These are phyloP conservation scores for Plebejus anna DNA, from an alignment of 2,888 invertebrate genomes.

Conservation along the genomic window DNA sequence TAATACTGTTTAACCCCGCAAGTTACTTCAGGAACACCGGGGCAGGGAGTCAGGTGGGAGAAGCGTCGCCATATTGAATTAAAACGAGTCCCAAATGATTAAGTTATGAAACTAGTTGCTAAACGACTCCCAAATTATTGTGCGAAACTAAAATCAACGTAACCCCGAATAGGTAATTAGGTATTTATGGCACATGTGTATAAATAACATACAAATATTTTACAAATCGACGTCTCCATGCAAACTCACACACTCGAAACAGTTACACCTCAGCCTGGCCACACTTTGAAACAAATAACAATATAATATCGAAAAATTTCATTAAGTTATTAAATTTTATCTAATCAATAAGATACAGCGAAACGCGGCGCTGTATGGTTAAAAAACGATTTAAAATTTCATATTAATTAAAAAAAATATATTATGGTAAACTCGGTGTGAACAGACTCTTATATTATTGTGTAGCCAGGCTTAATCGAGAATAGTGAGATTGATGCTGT, in stretches of 20 bases:
- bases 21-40: slow-evolving; percentile 44
- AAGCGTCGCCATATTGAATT: slow-evolving; percentile 31
- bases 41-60: slow-evolving; percentile 46
- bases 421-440: too few species aligned
- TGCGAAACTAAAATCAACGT: slow-evolving; percentile 41
- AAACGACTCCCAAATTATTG: slow-evolving; percentile 39
- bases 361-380: too few species aligned
- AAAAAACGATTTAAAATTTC: too few species aligned
- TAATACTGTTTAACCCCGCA: slow-evolving; percentile 74
- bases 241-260: slow-evolving; percentile 45
- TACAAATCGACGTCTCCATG: slow-evolving; percentile 49
- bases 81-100: slow-evolving; percentile 3
- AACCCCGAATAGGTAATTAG: slow-evolving; percentile 53
- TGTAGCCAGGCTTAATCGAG: slow-evolving; percentile 32
- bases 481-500: slow-evolving; percentile 36
- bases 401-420: too few species aligned
- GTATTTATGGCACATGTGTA: slow-evolving; percentile 70
- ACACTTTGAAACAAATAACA: neutral
- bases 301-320: neutral
- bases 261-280: slow-evolving; percentile 31
- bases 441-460: neutral
- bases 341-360: too few species aligned
- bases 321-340: too few species aligned
- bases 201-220: slow-evolving; percentile 57
- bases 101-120: slow-evolving; percentile 33